A percentile compares a stretch with the other conserved stretches of the same genome.
These are phyloP conservation scores for Tauraco erythrolophus DNA, from an alignment of 2,113 vertebrate genomes.

Conservation along the genomic window DNA sequence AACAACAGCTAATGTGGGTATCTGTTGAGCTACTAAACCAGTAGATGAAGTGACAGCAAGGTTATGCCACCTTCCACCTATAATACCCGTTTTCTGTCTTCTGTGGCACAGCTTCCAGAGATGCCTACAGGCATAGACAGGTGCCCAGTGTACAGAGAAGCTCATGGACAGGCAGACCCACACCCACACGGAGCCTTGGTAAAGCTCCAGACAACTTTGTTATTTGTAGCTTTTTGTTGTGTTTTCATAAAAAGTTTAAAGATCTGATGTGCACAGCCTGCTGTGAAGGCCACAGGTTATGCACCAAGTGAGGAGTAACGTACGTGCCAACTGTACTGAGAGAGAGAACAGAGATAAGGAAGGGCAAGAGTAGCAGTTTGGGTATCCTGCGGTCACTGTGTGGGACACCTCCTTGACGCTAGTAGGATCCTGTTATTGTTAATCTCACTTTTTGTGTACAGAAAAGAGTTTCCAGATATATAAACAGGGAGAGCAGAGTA, in stretches of 20 bases:
- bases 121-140: neutral
- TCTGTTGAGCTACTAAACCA: neutral
- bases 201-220: neutral
- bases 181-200: fast-evolving
- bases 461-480: neutral
- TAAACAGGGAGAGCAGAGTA: neutral
- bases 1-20: neutral
- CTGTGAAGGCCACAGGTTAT: neutral
- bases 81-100: neutral
- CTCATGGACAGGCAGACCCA: neutral
- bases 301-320: neutral
- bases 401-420: neutral
- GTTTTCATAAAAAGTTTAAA: neutral
- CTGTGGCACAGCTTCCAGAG: neutral
- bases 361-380: neutral
- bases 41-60: neutral
- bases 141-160: fast-evolving
- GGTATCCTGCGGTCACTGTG: neutral
- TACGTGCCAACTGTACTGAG: neutral
- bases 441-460: neutral
- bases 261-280: neutral
- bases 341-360: neutral
- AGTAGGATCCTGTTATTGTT: neutral
- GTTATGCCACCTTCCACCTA: neutral
- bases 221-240: neutral